Conservation (phyloP, 2,797 vertebrate species). For the Lates japonicus region DNA sequence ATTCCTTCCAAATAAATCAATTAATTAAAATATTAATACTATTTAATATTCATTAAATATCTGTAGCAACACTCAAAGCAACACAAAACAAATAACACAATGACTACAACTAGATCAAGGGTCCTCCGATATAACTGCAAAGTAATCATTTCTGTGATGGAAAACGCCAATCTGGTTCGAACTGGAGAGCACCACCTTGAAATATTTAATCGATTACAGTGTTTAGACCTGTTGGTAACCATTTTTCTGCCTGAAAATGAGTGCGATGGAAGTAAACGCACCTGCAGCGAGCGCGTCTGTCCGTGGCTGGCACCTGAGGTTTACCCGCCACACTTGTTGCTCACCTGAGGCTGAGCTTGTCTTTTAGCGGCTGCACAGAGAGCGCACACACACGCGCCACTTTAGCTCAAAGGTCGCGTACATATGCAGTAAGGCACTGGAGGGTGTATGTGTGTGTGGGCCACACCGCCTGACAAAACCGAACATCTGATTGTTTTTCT, state of each 20-base stretch:
- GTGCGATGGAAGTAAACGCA: constrained; percentile 39
- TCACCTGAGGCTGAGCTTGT: background rate
- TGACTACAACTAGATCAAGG: background rate
- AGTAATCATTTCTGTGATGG: too few species aligned
- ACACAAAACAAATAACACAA: background rate
- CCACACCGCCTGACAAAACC: background rate
- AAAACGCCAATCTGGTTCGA: background rate
- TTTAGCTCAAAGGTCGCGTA: constrained; percentile 69
- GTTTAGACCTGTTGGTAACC: background rate
- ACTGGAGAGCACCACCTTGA: too few species aligned
- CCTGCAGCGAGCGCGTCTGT: constrained; percentile 58
- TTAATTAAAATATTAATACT: too few species aligned
- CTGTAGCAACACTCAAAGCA: background rate
- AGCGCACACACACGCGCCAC: constrained; percentile 4
- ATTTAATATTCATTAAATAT: background rate
- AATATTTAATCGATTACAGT: background rate
- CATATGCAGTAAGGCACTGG: constrained; percentile 17
- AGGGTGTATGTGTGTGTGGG: constrained; percentile 5
- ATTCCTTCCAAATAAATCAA: constrained; percentile 7
- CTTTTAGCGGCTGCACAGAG: constrained; percentile 57
- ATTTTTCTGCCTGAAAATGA: background rate
- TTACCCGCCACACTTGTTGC: constrained; percentile 73
- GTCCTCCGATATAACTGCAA: background rate
- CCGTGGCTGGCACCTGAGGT: constrained; percentile 57
- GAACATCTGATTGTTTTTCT: background rate